Base-by-base conservation (phyloP, 2,888 invertebrate genomes). In the Pachycephus smyrnensis region DNA sequence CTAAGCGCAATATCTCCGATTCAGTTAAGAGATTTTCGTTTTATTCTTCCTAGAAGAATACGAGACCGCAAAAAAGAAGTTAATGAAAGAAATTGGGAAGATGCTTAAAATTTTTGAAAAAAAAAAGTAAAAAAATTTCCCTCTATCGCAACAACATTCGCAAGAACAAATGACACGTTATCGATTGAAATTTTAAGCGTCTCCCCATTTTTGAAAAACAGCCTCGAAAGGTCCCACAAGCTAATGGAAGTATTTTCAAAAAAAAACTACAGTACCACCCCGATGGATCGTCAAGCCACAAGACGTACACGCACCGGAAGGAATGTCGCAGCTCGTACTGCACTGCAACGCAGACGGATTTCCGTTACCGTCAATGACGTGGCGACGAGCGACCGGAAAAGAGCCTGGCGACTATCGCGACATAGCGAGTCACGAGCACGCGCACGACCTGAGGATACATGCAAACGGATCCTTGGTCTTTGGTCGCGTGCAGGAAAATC, bases 341-440 rank as follows among this genome's bases (percentile, higher is more conserved):
- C 96, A 97, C 89, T 98, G 98, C 90, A 96, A 96, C 91, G 97
- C 98, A 0, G 96, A 97, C 80, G 98, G 98, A 1, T 98, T 98
- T 92, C 98, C 98, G 0, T 95, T 95, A 81, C 98, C 98, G 4
- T 93, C 93, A 11, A 96, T 98, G 76, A 96, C 96, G 12, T 98
- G 98, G 98, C 96, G 96, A 85, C 96, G 97, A 91, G 96, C 97
- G 37, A 95, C 96, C 80, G 97, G 97, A 94, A 90, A 89, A 83
- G 88, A 88, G 75, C 90, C 90, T 9, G 90, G 90, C 75, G 89
- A 90, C 84, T 92, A 91, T 84, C 89, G 88, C 81, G 90, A 91
- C 79, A 90, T 91, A 40, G 85, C 88, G 55, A 87, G 83, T 75
- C 90, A 91, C 85, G 90, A 91, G 81, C 90, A 90, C 84, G 86